Percentiles rank a stretch among this genome's conserved stretches.
Evolutionary conservation across 2,113 vertebrate species (phyloP).

Genomic region (Motacilla tschutschensis): DNA sequence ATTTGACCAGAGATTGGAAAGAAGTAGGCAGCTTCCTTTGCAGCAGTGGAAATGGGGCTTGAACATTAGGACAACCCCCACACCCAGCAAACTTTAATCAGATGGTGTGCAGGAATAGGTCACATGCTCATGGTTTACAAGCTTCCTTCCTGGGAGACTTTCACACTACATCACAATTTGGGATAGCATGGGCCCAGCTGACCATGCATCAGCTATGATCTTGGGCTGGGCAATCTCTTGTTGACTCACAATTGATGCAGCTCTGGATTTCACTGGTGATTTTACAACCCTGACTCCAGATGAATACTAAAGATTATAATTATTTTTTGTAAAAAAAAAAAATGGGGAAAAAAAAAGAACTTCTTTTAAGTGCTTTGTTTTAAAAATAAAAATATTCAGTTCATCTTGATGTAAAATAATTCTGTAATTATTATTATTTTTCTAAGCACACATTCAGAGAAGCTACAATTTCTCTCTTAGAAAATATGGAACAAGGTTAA

Average conservation of each 20-base stretch:
- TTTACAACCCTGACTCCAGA: neutral
- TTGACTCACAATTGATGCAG: neutral
- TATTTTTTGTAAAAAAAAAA: neutral
- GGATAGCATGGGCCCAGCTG: neutral
- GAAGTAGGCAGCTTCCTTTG: neutral
- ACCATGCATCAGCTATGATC: neutral
- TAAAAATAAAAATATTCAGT: neutral
- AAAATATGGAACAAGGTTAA: neutral
- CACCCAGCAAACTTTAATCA: neutral
- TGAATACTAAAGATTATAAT: neutral
- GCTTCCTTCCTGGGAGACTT: neutral
- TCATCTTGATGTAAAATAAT: neutral
- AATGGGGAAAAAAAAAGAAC: accelerated
- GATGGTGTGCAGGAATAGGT: neutral
- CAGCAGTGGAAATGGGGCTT: neutral
- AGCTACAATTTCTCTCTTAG: neutral
- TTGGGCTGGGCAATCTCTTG: neutral
- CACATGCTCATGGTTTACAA: neutral
- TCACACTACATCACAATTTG: neutral
- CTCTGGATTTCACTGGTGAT: neutral
- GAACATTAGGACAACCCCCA: neutral
- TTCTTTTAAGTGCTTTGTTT: neutral
- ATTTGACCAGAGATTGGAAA: neutral
- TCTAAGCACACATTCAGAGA: neutral
- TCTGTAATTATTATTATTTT: neutral